These are phyloP conservation scores for Brachypalpus laphriformis DNA, from an alignment of 2,888 invertebrate species.

Conservation along the genomic window DNA sequence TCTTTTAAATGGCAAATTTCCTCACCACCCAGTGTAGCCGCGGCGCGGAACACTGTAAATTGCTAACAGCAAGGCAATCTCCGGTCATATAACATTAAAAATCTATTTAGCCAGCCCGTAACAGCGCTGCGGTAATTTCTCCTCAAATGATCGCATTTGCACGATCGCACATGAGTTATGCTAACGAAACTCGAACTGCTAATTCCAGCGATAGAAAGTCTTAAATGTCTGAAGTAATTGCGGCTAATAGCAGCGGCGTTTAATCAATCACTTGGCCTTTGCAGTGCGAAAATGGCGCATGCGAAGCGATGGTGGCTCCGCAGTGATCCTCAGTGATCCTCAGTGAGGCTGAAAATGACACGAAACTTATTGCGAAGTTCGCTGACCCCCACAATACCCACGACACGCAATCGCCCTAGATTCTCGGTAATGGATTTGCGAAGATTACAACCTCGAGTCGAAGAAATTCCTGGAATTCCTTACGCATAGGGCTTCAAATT, in stretches of 20 bases:
- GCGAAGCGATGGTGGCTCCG: neutral
- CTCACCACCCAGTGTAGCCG: neutral
- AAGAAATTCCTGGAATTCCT: constrained; percentile 45
- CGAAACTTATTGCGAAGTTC: constrained; percentile 45
- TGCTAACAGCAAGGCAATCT: constrained; percentile 32
- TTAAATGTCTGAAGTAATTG: constrained; percentile 66
- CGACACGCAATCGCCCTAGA: constrained; percentile 54
- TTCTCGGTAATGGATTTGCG: constrained; percentile 39
- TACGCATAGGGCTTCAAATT: constrained; percentile 64
- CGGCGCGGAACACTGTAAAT: constrained; percentile 16
- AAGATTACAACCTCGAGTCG: constrained; percentile 8
- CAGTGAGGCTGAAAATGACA: no score
- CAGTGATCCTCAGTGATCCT: no score
- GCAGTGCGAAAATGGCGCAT: constrained; percentile 34
- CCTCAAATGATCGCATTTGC: constrained; percentile 71
- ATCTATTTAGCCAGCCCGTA: constrained; percentile 63
- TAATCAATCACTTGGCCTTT: constrained; percentile 68
- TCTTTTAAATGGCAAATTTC: neutral
- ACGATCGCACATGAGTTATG: constrained; percentile 72
- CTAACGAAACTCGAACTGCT: constrained; percentile 64
- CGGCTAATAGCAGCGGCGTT: constrained; percentile 63
- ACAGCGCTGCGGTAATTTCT: constrained; percentile 55
- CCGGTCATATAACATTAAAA: constrained; percentile 56
- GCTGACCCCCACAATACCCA: constrained; percentile 38
- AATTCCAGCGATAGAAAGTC: constrained; percentile 64